A percentile compares a stretch with the other conserved stretches of the same genome.
Evolutionary conservation across 2,797 vertebrate genomes (phyloP).

Genomic region (Acipenser oxyrinchus): DNA sequence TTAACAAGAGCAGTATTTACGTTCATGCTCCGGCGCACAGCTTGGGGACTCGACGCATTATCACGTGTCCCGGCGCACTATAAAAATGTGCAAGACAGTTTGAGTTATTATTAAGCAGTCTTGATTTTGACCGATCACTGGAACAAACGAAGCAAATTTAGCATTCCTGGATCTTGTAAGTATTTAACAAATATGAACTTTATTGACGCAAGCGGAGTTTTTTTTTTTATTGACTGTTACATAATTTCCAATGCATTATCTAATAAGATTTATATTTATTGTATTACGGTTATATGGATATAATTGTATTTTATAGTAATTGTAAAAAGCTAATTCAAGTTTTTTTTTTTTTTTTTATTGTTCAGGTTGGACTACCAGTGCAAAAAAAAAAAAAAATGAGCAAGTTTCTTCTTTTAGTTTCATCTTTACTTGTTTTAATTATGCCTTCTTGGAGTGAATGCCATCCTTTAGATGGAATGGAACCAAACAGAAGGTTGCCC

Average conservation of each 20-base stretch:
- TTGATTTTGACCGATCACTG: neutral
- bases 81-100: slow-evolving; percentile 4
- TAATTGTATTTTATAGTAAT: neutral
- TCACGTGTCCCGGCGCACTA: neutral
- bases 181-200: neutral
- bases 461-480: slow-evolving; percentile 8
- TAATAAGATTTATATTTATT: neutral
- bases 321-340: slow-evolving; percentile 8
- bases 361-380: slow-evolving; percentile 1
- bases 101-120: too few relatives aligned
- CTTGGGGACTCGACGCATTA: neutral
- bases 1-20: slow-evolving; percentile 1
- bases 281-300: neutral
- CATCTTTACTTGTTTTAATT: slow-evolving; percentile 31
- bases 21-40: neutral
- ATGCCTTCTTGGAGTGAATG: slow-evolving; percentile 21
- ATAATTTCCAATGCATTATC: neutral
- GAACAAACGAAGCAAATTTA: neutral
- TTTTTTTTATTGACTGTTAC: neutral
- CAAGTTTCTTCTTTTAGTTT: slow-evolving; percentile 16
- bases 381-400: slow-evolving; percentile 5
- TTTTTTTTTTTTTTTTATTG: neutral
- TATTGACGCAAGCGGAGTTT: neutral
- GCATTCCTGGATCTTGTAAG: slow-evolving; percentile 3
- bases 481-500: neutral